Evolutionary conservation across 2,888 invertebrate genomes (phyloP), one percentile per base, ranked within the genome.

Genomic region (Anoplius nigerrimus): DNA sequence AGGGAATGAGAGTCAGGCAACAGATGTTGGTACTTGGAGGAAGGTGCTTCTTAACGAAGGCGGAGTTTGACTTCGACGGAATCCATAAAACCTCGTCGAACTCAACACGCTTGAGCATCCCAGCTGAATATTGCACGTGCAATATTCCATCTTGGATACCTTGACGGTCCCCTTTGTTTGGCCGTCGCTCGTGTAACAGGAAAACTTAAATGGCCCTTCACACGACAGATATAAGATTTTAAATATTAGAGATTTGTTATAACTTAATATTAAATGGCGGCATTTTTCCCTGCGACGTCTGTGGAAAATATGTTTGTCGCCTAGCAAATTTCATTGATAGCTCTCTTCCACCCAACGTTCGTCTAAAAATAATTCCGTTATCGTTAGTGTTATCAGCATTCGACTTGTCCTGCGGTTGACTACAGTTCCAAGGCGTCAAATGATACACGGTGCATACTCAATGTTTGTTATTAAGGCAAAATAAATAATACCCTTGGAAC

Each of bases 401-500:
- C n/a, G 42, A 24, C 0, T 22, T 27, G 21, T 11, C 42, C 43
- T 2, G 46, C 51, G 18, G 16, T 11, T 34, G 6, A 34, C 34
- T 34, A 34, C 34, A 13, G 34, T 13, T 34, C 8, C 11, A 34
- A 34, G 34, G 6, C 24, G 42, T 34, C 22, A 13, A 13, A 27
- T 46, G 4, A 8, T 75, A 73, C 57, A 66, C 53, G 55, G 60
- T 34, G 48, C 72, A 72, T 69, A 24, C 52, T 34, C n/a, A n/a
- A 55, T 45, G 16, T 58, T 22, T 22, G 13, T 15, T 20, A 52
- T 52, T 27, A 21, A 43, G 22, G 71, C 75, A 77, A 79, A 78
- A 80, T 72, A 79, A 77, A 69, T 78, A 71, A 79, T 77, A 79
- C 74, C 74, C 76, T 79, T 77, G 71, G 74, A 79, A 69, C 69